Base-by-base conservation (phyloP, 1,140 invertebrate species). In the Antheraea mylitta region DNA sequence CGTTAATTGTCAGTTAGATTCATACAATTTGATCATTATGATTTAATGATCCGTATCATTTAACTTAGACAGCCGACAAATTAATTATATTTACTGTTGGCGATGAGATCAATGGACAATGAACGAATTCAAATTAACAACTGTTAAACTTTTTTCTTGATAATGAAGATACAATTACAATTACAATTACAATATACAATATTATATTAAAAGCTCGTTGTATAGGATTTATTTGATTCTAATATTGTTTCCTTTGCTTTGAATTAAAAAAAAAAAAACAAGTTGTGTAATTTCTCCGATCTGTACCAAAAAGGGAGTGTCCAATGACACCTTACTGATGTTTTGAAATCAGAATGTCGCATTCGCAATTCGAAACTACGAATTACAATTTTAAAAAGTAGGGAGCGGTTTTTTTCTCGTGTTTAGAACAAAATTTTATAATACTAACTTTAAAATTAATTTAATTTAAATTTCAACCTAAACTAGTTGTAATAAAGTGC, bases 341-440 rank as follows among this genome's bases (percentile, higher is more conserved):
- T 91, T 91, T 91, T 90, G 87, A 90, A 90, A 91, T 90, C 88
- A 85, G 86, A 90, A 91, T 82, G 84, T 84, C 86, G 85, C 84
- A 87, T 87, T 90, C 84, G 89, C 86, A 91, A 91, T 82, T 84
- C 69, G 89, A 91, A 91, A 82, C 89, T 90, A 91, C 87, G 87
- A 91, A 91, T 91, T 91, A 91, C 87, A 87, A 82, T 82, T 89
- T 81, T 83, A 86, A 88, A 90, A 89, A 89, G 82, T 82, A 90
- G 83, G 87, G 88, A 77, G 79, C 74, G 74, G 72, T 83, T 88
- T 88, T 89, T 87, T 88, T 83, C 87, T 85, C 83, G 75, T 75
- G 66, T 36, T 66, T 68, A 67, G 58, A 59, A 58, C 64, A 65
- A 71, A 72, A 64, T 61, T 68, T 38, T 36, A n/a, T 64, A 22